phyloP scores from a whole-genome alignment of 2,888 invertebrate species.

The Palloptera scutellata region DNA sequence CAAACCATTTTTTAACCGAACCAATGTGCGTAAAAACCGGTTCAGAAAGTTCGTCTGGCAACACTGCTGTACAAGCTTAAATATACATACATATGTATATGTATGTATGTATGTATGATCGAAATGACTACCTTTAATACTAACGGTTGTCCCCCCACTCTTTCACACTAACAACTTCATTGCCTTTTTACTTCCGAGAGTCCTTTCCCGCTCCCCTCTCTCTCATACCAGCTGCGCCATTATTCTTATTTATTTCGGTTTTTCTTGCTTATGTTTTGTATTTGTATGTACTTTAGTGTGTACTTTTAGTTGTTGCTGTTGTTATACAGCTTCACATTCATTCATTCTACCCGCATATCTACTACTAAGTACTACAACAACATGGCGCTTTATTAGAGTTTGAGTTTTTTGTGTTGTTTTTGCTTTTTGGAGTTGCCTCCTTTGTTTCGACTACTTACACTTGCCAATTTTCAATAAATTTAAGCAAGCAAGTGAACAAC shows the following conservation, averaged over 20 bases:
- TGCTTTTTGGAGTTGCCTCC: slow-evolving; percentile 33
- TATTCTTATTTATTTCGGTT: slow-evolving; percentile 57
- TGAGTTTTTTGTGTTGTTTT: slow-evolving; percentile 34
- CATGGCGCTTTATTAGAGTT: not conserved
- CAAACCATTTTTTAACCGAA: too few relatives aligned
- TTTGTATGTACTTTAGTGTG: slow-evolving; percentile 31
- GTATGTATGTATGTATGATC: too few relatives aligned
- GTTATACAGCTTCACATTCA: not conserved
- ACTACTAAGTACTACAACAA: too few relatives aligned
- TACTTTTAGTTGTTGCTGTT: too few relatives aligned
- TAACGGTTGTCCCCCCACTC: not conserved
- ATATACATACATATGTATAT: too few relatives aligned
- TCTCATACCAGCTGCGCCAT: slow-evolving; percentile 32
- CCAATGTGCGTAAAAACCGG: too few relatives aligned
- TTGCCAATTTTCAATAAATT: slow-evolving; percentile 46
- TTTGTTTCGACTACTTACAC: slow-evolving; percentile 29
- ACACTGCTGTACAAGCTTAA: too few relatives aligned
- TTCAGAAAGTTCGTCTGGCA: too few relatives aligned
- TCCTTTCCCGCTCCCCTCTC: not conserved
- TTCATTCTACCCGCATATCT: not conserved
- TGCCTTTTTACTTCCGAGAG: not conserved
- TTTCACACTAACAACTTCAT: not conserved
- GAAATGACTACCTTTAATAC: not conserved
- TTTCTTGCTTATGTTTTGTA: slow-evolving; percentile 43
- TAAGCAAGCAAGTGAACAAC: not conserved